These are phyloP conservation scores for Aethina tumida DNA, from an alignment of 1,140 invertebrate species.

Conservation along the genomic window DNA sequence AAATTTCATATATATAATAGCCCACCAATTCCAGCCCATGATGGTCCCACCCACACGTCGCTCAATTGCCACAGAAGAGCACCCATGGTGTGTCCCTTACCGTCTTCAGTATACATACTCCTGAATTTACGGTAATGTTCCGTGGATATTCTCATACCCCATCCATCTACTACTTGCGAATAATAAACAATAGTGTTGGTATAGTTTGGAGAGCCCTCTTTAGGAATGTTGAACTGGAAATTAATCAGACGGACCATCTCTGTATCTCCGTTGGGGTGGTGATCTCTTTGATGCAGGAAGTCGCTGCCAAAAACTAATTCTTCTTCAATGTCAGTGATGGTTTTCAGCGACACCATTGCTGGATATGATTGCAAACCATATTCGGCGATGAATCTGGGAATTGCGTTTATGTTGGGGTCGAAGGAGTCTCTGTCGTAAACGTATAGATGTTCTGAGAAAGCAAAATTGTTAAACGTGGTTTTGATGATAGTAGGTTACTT, in stretches of 20 bases:
- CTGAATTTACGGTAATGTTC: conserved; percentile 70
- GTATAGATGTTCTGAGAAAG: conserved; percentile 82
- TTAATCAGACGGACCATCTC: conserved; percentile 49
- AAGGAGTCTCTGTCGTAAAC: conserved; percentile 77
- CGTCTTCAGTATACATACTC: conserved; percentile 42
- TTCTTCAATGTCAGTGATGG: conserved; percentile 38
- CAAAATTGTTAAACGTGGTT: no score
- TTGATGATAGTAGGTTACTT: conserved; percentile 28
- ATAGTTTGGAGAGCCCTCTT: conserved; percentile 39
- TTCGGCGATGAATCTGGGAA: conserved; percentile 86
- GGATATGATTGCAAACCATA: conserved; percentile 92
- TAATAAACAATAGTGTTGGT: conserved; percentile 55
- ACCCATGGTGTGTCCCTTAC: conserved; percentile 79
- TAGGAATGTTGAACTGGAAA: conserved; percentile 48
- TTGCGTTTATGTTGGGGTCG: conserved; percentile 64
- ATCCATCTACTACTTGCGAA: conserved; percentile 73
- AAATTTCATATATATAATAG: no score
- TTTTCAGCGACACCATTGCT: conserved; percentile 49
- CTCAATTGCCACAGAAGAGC: conserved; percentile 98
- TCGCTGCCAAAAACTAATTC: conserved; percentile 54
- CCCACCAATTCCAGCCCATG: conserved; percentile 86
- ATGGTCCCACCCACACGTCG: conserved; percentile 94
- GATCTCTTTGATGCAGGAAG: conserved; percentile 69
- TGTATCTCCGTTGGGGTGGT: conserved; percentile 60
- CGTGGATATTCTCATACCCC: conserved; percentile 76